phyloP scores from a whole-genome alignment of 2,113 vertebrate species.

The Platysteira castanea region DNA sequence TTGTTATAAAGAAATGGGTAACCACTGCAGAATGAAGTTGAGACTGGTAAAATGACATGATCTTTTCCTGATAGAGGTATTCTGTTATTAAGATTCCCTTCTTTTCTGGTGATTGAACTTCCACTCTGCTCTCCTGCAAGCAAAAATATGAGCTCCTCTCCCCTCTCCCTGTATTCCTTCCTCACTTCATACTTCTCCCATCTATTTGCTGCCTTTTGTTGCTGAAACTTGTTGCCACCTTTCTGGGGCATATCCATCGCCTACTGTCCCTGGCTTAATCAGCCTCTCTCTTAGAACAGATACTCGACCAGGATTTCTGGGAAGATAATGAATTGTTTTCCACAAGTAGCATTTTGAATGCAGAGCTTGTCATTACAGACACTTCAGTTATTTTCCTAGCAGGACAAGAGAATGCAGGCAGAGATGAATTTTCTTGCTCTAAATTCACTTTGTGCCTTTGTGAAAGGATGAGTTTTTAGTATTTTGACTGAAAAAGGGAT shows the following conservation, averaged over 20 bases:
- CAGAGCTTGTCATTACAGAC: background rate
- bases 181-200: background rate
- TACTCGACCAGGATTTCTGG: background rate
- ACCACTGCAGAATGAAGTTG: background rate
- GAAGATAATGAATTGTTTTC: background rate
- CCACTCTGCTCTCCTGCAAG: background rate
- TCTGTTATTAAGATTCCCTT: background rate
- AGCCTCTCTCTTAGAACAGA: background rate
- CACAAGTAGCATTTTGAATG: background rate
- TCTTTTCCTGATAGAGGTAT: background rate
- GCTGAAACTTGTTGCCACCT: background rate
- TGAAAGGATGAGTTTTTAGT: background rate
- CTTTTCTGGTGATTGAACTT: background rate
- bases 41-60: background rate
- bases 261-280: background rate
- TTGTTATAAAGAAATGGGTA: background rate
- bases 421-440: background rate
- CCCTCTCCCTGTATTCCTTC: background rate
- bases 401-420: background rate
- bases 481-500: background rate
- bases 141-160: background rate
- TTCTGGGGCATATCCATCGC: background rate
- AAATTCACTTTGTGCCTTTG: background rate
- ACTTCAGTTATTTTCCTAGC: background rate
- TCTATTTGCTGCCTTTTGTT: background rate